These are phyloP conservation scores for Chelidonichthys spinosus DNA, from an alignment of 2,797 vertebrate genomes.

Conservation along the genomic window DNA sequence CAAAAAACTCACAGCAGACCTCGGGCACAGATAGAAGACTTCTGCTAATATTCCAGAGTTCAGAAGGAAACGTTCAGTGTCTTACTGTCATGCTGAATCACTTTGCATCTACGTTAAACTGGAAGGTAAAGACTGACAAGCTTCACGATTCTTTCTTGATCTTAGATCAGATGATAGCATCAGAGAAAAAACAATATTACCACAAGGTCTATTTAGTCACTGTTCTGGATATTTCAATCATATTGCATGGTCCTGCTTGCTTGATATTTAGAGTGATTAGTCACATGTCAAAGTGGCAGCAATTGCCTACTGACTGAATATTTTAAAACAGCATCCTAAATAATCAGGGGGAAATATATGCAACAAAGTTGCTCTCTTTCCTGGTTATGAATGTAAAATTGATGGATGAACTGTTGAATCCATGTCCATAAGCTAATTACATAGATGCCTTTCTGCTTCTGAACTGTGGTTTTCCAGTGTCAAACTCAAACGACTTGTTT, in stretches of 20 bases:
- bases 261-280: conserved; percentile 2
- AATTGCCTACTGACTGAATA: background rate
- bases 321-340: background rate
- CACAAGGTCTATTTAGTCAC: background rate
- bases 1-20: conserved; percentile 36
- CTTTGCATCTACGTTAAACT: background rate
- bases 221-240: background rate
- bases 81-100: conserved; percentile 4
- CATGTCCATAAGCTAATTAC: background rate
- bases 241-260: background rate
- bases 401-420: background rate
- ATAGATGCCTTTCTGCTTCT: background rate
- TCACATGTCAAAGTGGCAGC: conserved; percentile 13
- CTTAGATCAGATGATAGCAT: background rate
- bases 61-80: conserved; percentile 19
- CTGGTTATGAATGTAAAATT: background rate
- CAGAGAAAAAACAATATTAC: background rate
- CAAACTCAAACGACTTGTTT: background rate
- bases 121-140: background rate
- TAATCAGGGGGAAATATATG: background rate
- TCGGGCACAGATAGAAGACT: conserved; percentile 3
- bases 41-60: conserved; percentile 19
- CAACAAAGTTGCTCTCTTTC: background rate
- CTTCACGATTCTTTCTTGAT: background rate
- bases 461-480: background rate